phyloP scores from a whole-genome alignment of 2,888 invertebrate genomes.

The Spisula subtruncata region DNA sequence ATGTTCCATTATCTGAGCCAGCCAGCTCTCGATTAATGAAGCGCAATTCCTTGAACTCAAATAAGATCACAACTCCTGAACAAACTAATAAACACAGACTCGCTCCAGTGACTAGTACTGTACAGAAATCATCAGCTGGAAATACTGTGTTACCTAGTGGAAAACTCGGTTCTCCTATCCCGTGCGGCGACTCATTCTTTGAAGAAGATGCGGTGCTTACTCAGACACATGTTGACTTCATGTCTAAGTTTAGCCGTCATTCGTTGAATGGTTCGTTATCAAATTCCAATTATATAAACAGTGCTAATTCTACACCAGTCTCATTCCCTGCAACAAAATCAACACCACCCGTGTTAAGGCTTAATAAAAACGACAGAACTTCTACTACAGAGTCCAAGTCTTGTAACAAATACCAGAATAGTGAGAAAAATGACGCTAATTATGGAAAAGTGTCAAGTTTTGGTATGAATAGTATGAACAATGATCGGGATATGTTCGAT shows the following conservation, averaged over 20 bases:
- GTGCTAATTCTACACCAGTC: conserved; percentile 39
- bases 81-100: background rate
- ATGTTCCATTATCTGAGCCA: background rate
- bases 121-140: conserved; percentile 45
- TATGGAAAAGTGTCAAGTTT: background rate
- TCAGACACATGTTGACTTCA: conserved; percentile 78
- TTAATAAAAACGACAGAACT: background rate
- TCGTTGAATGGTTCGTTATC: conserved; percentile 50
- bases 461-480: background rate
- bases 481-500: conserved; percentile 58
- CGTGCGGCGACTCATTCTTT: conserved; percentile 87
- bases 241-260: conserved; percentile 71
- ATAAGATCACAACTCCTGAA: conserved; percentile 7
- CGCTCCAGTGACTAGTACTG: conserved; percentile 52
- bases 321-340: conserved; percentile 23
- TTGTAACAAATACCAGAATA: background rate
- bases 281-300: conserved; percentile 11
- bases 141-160: conserved; percentile 4
- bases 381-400: background rate
- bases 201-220: conserved; percentile 80
- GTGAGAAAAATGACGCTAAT: background rate
- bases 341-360: conserved; percentile 20
- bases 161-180: conserved; percentile 78
- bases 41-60: background rate
- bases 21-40: background rate